Evolutionary conservation across 35 echinoderm and acorn worm genomes (phyloP), one percentile per base, ranked within the genome.

Genomic region (Lytechinus variegatus): DNA sequence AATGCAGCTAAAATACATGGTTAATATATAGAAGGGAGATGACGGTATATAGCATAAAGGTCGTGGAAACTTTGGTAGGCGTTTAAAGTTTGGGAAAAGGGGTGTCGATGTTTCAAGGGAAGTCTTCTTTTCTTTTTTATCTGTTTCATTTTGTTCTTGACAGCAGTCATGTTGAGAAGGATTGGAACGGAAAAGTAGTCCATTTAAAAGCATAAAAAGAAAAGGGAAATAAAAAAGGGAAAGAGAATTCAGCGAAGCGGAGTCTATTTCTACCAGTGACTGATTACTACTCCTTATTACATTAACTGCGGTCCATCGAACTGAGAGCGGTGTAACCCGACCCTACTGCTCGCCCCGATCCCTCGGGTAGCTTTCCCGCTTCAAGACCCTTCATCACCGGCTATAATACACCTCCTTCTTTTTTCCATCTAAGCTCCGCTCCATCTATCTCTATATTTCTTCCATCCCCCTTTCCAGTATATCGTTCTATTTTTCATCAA

Each of bases 261-360:
- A 57, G 94, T 96, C 96, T 87, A 96, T 96, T 95, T 91, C 87
- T 58, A 89, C 94, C 66, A 29, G 71, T 61, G 54, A 87, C 94
- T 96, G 94, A 96, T 96, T 96, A 96, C 96, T 94, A 55, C 14
- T 54, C 79, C 87, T 95, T 95, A 96, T 96, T 96, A 96, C 96
- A 96, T 96, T 96, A 95, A 94, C 54, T 53, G 28, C 87, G 94
- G 87, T 91, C 94, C 94, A 88, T 52, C 94, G 93, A 90, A 87
- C 87, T 86, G 86, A 87, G 79, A 54, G 94, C 86, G 86, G 58
- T 94, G 96, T 89, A 96, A 96, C 96, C 96, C 96, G 96, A 96
- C 94, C 66, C 95, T 24, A 96, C 89, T 57, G 89, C 86, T 89
- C 94, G 94, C 96, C 94, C 92, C n/a, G 92, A 57, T 93, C 92